These are phyloP conservation scores for Zele albiditarsus DNA, from an alignment of 2,888 invertebrate genomes.

Conservation along the genomic window DNA sequence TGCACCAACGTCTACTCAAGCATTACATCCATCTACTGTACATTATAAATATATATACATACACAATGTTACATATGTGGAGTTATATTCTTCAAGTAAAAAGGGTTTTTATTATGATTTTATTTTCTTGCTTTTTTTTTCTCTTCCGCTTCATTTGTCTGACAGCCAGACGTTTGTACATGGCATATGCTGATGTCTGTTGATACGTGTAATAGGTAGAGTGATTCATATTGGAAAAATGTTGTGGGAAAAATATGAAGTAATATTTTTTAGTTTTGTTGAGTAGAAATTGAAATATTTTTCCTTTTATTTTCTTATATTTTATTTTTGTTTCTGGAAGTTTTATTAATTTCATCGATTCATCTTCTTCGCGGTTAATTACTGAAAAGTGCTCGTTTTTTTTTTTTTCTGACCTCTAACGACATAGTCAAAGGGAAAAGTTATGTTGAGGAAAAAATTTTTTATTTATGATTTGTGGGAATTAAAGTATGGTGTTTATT, in stretches of 20 bases:
- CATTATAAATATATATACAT: too few relatives aligned
- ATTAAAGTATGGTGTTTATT: too few relatives aligned
- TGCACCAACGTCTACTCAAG: conserved; percentile 17
- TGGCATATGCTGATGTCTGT: not conserved
- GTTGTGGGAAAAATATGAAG: not conserved
- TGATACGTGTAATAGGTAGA: not conserved
- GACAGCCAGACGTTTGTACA: not conserved
- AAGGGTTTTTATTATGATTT: not conserved
- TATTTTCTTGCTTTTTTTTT: not conserved
- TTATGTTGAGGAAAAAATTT: too few relatives aligned
- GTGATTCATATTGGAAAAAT: not conserved
- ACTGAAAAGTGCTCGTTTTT: too few relatives aligned
- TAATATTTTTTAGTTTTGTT: not conserved
- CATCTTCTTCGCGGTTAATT: too few relatives aligned
- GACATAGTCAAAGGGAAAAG: too few relatives aligned
- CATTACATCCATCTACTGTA: conserved; percentile 14
- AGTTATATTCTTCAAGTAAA: not conserved
- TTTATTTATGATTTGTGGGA: too few relatives aligned
- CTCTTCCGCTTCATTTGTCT: not conserved
- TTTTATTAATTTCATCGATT: too few relatives aligned
- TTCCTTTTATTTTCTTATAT: too few relatives aligned
- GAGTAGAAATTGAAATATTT: not conserved
- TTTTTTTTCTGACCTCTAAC: too few relatives aligned
- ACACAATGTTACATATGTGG: not conserved
- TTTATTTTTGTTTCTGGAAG: not conserved